Base-by-base conservation (phyloP, 2,113 vertebrate species). In the Numenius arquata region DNA sequence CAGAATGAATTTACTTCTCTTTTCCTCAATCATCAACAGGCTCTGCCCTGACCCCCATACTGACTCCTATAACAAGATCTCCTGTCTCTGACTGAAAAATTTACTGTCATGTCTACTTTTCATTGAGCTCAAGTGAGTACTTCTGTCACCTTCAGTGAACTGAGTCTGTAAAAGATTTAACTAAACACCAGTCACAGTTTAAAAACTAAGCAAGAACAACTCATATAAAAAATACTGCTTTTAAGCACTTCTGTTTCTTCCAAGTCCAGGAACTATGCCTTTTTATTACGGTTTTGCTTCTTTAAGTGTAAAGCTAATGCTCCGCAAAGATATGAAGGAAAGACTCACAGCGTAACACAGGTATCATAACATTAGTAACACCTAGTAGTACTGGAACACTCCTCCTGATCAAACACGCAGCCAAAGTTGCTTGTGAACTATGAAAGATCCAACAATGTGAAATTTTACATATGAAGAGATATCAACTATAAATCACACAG, bases 1-100 rank as follows among this genome's bases (percentile, higher is more conserved):
- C 99, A 99, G 99, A 99, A 99, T 99, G 99, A 99, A 99, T 99
- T 99, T 99, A 99, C 99, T 99, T 99, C 99, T 99, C 99, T 99
- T 99, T 99, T 99, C 99, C 99, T 99, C 99, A 99, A 99, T 99
- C 99, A 99, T 99, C 99, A 99, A 99, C 99, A 99, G 99, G 99
- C 99, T 98, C 99, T 99, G 98, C 99, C 98, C 99, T 99, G 99
- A 99, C 99, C 99, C 99, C 99, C 98, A 98, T 98, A 98, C 99
- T 98, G 99, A 99, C 99, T 99, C 99, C 99, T 99, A 99, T 99
- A 99, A 99, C 99, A 99, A 99, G 99, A 99, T 99, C 99, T 99
- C 99, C 99, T 99, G 99, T 99, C 99, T 99, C 98, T 96, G 98
- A 98, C 98, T 98, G 99, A 99, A 98, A 99, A 99, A 99, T 99